Base-by-base conservation (phyloP, 1,140 invertebrate species). In the Homalodisca vitripennis region DNA sequence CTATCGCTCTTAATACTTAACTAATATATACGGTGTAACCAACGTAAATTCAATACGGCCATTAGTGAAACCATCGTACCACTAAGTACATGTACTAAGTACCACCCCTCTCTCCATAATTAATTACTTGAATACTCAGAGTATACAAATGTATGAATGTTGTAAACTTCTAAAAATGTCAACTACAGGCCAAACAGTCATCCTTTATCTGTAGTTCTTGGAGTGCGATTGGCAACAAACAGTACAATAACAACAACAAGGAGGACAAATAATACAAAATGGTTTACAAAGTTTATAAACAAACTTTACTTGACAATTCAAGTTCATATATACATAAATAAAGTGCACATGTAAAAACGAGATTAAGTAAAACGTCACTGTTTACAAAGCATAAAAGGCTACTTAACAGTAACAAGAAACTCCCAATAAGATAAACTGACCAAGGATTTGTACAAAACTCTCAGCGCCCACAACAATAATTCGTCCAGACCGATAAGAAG, bases 261-360 rank as follows among this genome's bases (percentile, higher is more conserved):
- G 17, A 10, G 6, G 6, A 17, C 34, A 41, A 41, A 17, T 41
- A 17, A 10, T 51, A 60, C 26, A 27, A 26, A 60, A 60, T 26
- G 29, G 55, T 27, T 60, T 60, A 60, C 55, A 60, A 60, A 60
- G 55, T 60, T 60, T 60, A 60, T 60, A 60, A 60, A 60, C 55
- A 60, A 60, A 60, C 55, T 60, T 60, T 60, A 60, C 55, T 60
- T 60, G 55, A 26, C 12, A 53, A 53, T n/a, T 60, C 55, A 60
- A 60, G 22, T 60, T 60, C 55, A 60, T 60, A 60, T 60, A 60
- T 60, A 60, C 55, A 60, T 60, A 60, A 60, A 60, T 60, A 60
- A 60, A 60, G 55, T 60, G 55, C 55, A 60, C 55, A 60, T 27
- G 55, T 60, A 60, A 60, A 60, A 30, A 60, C 55, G 22, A 27